A percentile compares a stretch with the other conserved stretches of the same genome.
These are phyloP conservation scores for Eumeta japonica DNA, from an alignment of 1,140 invertebrate species.

Conservation along the genomic window DNA sequence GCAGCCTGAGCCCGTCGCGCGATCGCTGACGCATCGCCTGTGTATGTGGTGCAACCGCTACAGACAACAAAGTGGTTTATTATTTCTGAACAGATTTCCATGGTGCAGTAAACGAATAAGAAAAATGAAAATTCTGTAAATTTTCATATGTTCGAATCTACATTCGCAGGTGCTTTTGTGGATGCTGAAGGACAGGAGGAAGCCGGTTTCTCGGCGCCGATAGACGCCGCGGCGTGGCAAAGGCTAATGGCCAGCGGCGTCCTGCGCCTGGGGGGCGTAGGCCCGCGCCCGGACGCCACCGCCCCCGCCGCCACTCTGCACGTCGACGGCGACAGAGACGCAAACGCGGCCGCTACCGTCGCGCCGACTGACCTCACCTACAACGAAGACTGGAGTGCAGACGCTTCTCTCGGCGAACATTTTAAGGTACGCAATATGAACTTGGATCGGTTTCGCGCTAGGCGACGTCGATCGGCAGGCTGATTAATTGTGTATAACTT, in stretches of 20 bases:
- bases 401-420: background rate
- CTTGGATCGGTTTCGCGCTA: no score
- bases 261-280: slow-evolving; percentile 40
- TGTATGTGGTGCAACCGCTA: no score
- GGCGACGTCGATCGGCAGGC: no score
- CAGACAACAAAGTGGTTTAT: no score
- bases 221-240: slow-evolving; percentile 61
- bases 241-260: slow-evolving; percentile 53
- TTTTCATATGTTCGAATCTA: no score
- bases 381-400: background rate
- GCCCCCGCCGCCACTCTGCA: slow-evolving; percentile 7
- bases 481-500: no score
- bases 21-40: no score
- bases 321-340: slow-evolving; percentile 6
- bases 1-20: no score
- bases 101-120: no score
- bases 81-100: no score
- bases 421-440: slow-evolving; percentile 1
- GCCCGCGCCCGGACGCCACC: slow-evolving; percentile 9
- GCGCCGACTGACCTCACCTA: no score
- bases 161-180: slow-evolving; percentile 53
- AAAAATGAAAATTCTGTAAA: no score
- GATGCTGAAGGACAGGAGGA: slow-evolving; percentile 53
- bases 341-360: slow-evolving; percentile 8
- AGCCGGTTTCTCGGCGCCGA: slow-evolving; percentile 45